Base-by-base conservation (phyloP, 2,888 invertebrate species). In the Keiferia lycopersicella region DNA sequence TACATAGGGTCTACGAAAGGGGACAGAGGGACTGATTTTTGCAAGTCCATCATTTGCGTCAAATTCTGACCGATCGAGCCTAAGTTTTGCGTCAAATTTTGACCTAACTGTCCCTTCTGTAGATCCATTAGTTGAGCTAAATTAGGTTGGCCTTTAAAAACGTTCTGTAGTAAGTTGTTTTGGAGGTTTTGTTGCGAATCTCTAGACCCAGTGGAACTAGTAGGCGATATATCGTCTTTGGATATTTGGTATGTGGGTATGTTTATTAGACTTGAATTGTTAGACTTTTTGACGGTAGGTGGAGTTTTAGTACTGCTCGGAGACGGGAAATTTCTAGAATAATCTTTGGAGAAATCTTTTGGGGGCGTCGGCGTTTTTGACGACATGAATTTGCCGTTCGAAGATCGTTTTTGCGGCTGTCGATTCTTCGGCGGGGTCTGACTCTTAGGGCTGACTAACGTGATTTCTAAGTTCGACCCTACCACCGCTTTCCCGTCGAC, bases 401-500 rank as follows among this genome's bases (percentile, higher is more conserved):
- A 87, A 0, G 92, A 86, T 16, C 93, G 76, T 61, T 93, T 94
- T 50, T 93, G 93, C 0, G 88, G 84, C 0, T 80, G 74, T 26
- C 89, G 69, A 3, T 79, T 80, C 1, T 84, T 85, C 0, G 74
- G 69, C 0, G 83, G 85, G 3, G 81, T 85, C 56, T 78, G 81
- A 0, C 78, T 79, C 80, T 79, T 82, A 0, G 93, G 92, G 65
- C 91, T 93, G 0, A 95, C 95, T 67, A 96, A 78, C 0, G 95
- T 95, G 30, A 96, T 96, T 77, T 95, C 95, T 62, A 96, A 79
- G 76, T 95, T 95, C 0, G 95, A 94, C 0, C 94, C 94, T 39
- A 95, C 88, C 0, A 88, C 82, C 0, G 86, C 83, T 66, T 90
- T 90, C 0, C 89, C 90, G 34, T 91, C 90, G 0, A 88, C 67